Percentiles rank a stretch among this genome's conserved stretches.
Evolutionary conservation across 2,113 vertebrate genomes (phyloP).

Genomic region (Gnathonemus longibarbis): DNA sequence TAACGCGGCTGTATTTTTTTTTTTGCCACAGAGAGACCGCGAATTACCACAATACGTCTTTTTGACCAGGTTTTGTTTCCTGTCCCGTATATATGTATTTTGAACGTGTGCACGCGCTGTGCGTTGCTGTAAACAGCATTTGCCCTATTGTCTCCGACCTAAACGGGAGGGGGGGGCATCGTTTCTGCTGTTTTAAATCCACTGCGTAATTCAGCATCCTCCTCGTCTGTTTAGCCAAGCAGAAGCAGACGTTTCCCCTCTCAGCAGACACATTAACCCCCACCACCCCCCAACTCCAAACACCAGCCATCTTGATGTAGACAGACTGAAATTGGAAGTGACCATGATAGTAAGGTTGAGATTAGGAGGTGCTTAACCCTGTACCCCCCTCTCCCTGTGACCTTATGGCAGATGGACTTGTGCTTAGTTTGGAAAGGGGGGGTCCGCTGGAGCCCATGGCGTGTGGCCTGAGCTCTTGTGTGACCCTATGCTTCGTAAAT

Average conservation of each 20-base stretch:
- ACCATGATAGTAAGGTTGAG: constrained; percentile 38
- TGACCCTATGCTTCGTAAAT: constrained; percentile 34
- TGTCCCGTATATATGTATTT: background rate
- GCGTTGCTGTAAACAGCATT: background rate
- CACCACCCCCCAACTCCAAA: background rate
- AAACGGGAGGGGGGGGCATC: background rate
- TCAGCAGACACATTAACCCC: background rate
- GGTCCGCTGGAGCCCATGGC: constrained; percentile 12
- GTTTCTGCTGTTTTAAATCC: background rate
- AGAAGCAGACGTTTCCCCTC: background rate
- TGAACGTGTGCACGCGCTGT: background rate
- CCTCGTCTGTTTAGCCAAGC: background rate
- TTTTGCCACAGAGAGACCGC: background rate
- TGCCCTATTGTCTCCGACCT: background rate
- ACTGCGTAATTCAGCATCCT: background rate
- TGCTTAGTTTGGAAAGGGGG: constrained; percentile 1
- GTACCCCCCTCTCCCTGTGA: constrained; percentile 28
- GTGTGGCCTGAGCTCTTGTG: constrained; percentile 30
- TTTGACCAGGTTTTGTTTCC: background rate
- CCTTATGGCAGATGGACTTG: constrained; percentile 41
- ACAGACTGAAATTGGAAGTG: constrained; percentile 40
- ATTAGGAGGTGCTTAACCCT: constrained; percentile 47
- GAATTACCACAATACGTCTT: background rate
- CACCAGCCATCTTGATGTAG: constrained; percentile 26
- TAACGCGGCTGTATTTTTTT: background rate